Base-by-base conservation (phyloP, 2,888 invertebrate genomes). In the Sphaerophoria rueppellii region DNA sequence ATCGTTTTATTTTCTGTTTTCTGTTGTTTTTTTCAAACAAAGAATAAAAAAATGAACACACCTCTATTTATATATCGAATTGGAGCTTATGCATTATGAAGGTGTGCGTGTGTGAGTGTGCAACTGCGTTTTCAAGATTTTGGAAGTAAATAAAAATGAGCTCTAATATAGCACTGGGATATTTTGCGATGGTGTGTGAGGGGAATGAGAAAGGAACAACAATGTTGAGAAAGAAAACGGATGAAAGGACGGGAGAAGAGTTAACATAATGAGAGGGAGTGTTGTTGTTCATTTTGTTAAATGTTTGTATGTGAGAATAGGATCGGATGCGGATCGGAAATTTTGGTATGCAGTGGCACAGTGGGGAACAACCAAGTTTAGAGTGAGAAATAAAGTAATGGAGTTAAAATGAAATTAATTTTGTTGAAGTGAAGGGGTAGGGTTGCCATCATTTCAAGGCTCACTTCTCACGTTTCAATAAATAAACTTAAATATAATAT, bases 51-150 rank as follows among this genome's bases (percentile, higher is more conserved):
- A 65, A 71, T 34, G 72, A 80, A 71, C 60, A 79, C n/a, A 60
- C 65, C 48, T 60, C 48, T 48, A 12, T 72, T 14, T n/a, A 6
- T 72, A 80, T 83, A 48, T 72, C 58, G 43, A 67, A 79, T 14
- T 52, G 24, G 11, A 52, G 9, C 11, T n/a, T 76, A 67, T 80
- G 75, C 80, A 80, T 12, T 72, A 46, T 24, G 43, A 52, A 37
- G 50, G 72, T 83, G 75, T 76, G 80, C 80, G 83, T 80, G 83
- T 80, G 72, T 83, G 75, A 72, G 80, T 83, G 83, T 80, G 83
- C 83, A 83, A 83, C 83, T 83, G 80, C 83, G 83, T 83, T 83
- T 80, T 83, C 75, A 48, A 83, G 55, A 83, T 75, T 83, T 83
- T 76, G 83, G 83, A 76, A 80, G 83, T 83, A 80, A 81, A 77